Evolutionary conservation across 53 echinoderm and acorn worm species (phyloP), one percentile per base, ranked within the genome.

Genomic region (Hippasteria phrygiana): DNA sequence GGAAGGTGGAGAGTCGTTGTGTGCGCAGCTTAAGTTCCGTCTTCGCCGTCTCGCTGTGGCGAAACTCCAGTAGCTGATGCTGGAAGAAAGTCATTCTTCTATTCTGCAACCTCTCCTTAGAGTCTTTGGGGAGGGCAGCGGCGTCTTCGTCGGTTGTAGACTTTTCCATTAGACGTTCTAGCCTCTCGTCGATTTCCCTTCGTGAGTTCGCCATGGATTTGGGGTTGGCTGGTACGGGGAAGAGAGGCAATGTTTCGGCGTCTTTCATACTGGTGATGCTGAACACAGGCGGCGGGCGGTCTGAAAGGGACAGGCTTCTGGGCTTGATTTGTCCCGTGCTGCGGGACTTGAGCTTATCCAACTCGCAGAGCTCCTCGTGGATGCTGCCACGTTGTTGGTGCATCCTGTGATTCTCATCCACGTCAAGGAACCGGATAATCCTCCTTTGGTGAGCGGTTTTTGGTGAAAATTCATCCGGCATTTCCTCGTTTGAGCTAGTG

Each of bases 371-470:
- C 71, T 85, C 85, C 12, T 50, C 85, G 85, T 85, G 85, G 51
- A 85, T 85, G 85, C 85, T 71, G 16, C 71, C 69, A 43, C 83
- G n/a, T n/a, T n/a, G n/a, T n/a, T n/a, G 67, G n/a, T 29, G 83
- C 22, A 67, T 46, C 41, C 20, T 47, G 38, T 69, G 46, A 51
- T 56, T 76, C 24, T 79, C 59, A 9, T 40, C 70, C 47, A 22
- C 48, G n/a, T 70, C 70, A 7, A 85, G 9, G 71, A 85, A 85
- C 29, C 85, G 85, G 31, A 85, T 71, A 37, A 51, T 85, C 64
- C 43, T 56, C n/a, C 47, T 85, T 53, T 83, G 45, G 27, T 51
- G 69, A 51, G 22, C 27, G 47, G 43, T 34, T 20, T 73, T 32
- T 22, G 73, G 66, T 12, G 63, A 13, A 27, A 42, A 41, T 27